phyloP scores from a whole-genome alignment of 1,140 invertebrate species.

The Drosophila burlai region DNA sequence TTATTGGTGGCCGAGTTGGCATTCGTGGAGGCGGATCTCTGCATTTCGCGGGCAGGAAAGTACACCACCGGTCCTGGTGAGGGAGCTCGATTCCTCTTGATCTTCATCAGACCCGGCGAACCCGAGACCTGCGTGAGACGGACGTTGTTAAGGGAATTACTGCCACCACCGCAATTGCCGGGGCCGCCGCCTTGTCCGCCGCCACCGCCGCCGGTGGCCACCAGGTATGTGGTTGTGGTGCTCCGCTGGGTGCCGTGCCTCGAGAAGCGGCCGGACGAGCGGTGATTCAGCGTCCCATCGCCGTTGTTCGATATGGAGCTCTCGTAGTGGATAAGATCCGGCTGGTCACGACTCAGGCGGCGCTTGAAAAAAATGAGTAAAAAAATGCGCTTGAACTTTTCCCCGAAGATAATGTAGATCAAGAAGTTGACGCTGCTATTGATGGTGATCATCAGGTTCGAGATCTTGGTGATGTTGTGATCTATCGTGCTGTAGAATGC shows the following conservation, averaged over 20 bases:
- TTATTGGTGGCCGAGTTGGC: slow-evolving; percentile 73
- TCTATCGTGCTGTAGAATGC: slow-evolving; percentile 89
- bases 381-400: slow-evolving; percentile 97
- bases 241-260: slow-evolving; percentile 88
- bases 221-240: slow-evolving; percentile 80
- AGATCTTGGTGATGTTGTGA: slow-evolving; percentile 92
- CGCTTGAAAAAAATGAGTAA: slow-evolving; percentile 93
- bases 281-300: slow-evolving; percentile 86
- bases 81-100: slow-evolving; percentile 82
- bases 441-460: slow-evolving; percentile 97
- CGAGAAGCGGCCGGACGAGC: slow-evolving; percentile 89
- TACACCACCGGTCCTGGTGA: slow-evolving; percentile 89
- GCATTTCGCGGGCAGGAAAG: slow-evolving; percentile 87
- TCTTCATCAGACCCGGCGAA: slow-evolving; percentile 76
- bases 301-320: slow-evolving; percentile 92
- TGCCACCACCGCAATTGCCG: slow-evolving; percentile 82
- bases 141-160: slow-evolving; percentile 72
- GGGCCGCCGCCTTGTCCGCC: slow-evolving; percentile 81
- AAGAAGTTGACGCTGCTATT: slow-evolving; percentile 99
- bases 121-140: slow-evolving; percentile 72
- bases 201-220: slow-evolving; percentile 83
- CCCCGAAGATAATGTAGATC: slow-evolving; percentile 98
- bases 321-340: slow-evolving; percentile 92
- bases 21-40: slow-evolving; percentile 67
- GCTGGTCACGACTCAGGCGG: slow-evolving; percentile 88